phyloP scores from a whole-genome alignment of 2,888 invertebrate species.

The Nomada hirtipes region DNA sequence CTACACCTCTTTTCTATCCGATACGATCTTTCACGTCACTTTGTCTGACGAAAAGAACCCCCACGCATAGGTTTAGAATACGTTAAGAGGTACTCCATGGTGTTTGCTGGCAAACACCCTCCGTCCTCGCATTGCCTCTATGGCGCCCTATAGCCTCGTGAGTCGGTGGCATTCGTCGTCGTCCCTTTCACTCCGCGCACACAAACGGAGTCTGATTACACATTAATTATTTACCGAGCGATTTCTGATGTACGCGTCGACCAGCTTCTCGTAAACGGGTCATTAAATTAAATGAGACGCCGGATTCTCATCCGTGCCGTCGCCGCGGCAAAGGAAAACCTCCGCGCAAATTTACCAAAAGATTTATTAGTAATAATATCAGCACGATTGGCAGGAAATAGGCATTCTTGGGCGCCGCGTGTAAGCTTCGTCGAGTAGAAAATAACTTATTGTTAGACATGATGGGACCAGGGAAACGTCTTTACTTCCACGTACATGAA shows the following conservation, averaged over 20 bases:
- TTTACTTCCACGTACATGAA: background rate
- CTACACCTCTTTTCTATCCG: constrained; percentile 26
- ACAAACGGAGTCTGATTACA: constrained; percentile 81
- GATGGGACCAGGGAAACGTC: background rate
- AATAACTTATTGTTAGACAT: background rate
- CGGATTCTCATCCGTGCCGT: constrained; percentile 59
- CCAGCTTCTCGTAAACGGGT: constrained; percentile 67
- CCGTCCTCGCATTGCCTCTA: constrained; percentile 73
- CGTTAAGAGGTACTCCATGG: constrained; percentile 77
- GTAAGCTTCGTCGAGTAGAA: constrained; percentile 8
- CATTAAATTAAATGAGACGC: constrained; percentile 78
- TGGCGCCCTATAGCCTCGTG: constrained; percentile 76
- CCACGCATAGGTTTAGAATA: constrained; percentile 73
- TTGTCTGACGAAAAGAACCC: constrained; percentile 67
- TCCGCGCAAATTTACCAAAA: background rate
- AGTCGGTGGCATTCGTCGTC: constrained; percentile 54
- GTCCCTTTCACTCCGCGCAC: constrained; percentile 70
- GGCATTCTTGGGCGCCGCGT: background rate
- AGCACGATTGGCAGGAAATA: constrained; percentile 4
- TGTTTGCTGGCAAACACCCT: constrained; percentile 82
- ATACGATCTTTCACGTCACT: constrained; percentile 65
- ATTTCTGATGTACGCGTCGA: constrained; percentile 74
- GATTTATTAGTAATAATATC: background rate
- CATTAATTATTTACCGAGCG: constrained; percentile 83
- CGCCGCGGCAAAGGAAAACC: background rate